Evolutionary conservation across 2,888 invertebrate genomes (phyloP).

Genomic region (Drosophila villosipedis): DNA sequence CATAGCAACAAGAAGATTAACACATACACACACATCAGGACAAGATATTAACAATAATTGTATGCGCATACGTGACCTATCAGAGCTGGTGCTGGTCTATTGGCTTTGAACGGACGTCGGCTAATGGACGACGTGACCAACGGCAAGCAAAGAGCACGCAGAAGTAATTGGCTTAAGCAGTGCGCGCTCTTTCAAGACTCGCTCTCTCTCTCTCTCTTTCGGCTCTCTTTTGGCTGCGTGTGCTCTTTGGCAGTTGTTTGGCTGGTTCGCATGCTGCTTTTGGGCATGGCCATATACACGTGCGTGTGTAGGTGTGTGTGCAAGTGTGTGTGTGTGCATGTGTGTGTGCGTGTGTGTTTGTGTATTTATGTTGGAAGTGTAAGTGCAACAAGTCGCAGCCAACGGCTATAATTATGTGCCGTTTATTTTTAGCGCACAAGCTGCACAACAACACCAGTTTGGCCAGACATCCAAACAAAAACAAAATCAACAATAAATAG

Average conservation of each 20-base stretch:
- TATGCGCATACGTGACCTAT: conserved; percentile 74
- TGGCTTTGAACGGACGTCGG: conserved; percentile 3
- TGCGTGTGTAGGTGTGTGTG: not conserved
- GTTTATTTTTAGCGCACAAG: conserved; percentile 69
- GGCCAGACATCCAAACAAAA: conserved; percentile 23
- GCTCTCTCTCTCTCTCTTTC: conserved; percentile 1
- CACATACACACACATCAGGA: conserved; percentile 53
- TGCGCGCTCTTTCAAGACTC: conserved; percentile 42
- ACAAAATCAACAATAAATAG: conserved; percentile 31
- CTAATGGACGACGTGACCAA: conserved; percentile 68
- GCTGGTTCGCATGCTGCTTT: conserved; percentile 29
- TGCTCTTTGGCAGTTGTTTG: conserved; percentile 26
- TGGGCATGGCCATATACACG: conserved; percentile 38
- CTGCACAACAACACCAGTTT: conserved; percentile 35
- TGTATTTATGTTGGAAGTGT: conserved; percentile 33
- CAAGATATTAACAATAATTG: conserved; percentile 64
- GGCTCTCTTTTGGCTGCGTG: conserved; percentile 9
- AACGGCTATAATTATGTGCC: conserved; percentile 59
- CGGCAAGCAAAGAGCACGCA: conserved; percentile 40
- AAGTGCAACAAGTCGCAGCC: conserved; percentile 72
- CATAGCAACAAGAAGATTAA: conserved; percentile 54
- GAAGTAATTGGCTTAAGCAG: conserved; percentile 10
- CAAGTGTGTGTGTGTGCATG: not conserved
- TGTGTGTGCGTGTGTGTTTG: not conserved
- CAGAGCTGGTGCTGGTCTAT: conserved; percentile 43